phyloP scores from a whole-genome alignment of 2,888 invertebrate species.

The Chymomyza procnemis region DNA sequence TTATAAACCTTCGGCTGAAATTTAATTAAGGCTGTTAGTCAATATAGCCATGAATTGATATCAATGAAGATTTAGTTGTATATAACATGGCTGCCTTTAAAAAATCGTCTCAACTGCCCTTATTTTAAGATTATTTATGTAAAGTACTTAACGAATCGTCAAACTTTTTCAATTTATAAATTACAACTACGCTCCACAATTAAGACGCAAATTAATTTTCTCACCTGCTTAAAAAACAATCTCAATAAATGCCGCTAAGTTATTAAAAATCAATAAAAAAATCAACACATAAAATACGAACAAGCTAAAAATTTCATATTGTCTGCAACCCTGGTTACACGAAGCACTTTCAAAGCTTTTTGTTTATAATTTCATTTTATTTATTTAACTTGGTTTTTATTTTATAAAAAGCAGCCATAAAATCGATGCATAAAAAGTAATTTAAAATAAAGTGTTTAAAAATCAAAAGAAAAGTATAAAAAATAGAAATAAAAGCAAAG shows the following conservation, averaged over 20 bases:
- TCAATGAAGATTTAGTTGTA: too few species aligned
- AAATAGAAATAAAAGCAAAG: neutral
- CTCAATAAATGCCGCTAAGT: neutral
- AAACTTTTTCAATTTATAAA: too few species aligned
- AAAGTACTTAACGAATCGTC: too few species aligned
- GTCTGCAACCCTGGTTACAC: neutral
- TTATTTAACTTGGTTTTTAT: slow-evolving; percentile 12
- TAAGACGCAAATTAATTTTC: too few species aligned
- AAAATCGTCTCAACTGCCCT: too few species aligned
- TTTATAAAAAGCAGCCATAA: slow-evolving; percentile 21
- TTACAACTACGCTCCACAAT: too few species aligned
- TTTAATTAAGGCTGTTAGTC: too few species aligned
- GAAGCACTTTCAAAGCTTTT: slow-evolving; percentile 16
- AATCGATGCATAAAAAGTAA: slow-evolving; percentile 20
- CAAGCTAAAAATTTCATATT: neutral
- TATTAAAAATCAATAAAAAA: neutral
- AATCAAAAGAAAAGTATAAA: slow-evolving; percentile 6
- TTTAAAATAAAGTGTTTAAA: slow-evolving; percentile 29
- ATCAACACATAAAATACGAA: neutral
- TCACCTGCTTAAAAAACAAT: neutral
- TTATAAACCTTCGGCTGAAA: too few species aligned
- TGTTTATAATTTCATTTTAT: slow-evolving; percentile 46
- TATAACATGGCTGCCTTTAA: too few species aligned
- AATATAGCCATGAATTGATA: too few species aligned
- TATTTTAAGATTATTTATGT: too few species aligned